Conservation (phyloP, 2,888 invertebrate genomes). For the Macrophya annulata region DNA sequence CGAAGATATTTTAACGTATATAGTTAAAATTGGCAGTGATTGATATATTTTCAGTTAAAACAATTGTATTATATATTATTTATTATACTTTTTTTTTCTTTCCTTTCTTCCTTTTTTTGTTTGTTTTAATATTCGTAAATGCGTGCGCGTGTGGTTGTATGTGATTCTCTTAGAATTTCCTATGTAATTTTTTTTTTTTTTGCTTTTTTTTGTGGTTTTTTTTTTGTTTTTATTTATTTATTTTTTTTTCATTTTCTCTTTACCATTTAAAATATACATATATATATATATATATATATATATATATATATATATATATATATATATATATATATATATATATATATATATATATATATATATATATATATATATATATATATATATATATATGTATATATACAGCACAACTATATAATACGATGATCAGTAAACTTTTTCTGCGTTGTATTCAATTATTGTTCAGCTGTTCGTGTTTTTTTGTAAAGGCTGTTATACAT, state of each 20-base stretch:
- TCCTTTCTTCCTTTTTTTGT: not conserved
- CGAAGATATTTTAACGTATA: slow-evolving; percentile 36
- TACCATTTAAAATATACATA: not conserved
- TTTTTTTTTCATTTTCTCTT: not conserved
- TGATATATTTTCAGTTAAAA: slow-evolving; percentile 20
- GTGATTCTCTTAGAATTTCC: slow-evolving; percentile 6
- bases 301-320: not conserved
- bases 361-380: too few species aligned
- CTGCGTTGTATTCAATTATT: slow-evolving; percentile 56
- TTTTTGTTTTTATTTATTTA: not conserved
- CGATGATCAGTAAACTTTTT: slow-evolving; percentile 4
- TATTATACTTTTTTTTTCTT: not conserved
- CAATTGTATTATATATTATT: slow-evolving; percentile 16
- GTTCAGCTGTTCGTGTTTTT: slow-evolving; percentile 55
- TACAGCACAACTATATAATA: not conserved
- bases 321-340: too few species aligned
- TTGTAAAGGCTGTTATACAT: slow-evolving; percentile 36
- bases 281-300: too few species aligned
- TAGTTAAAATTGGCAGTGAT: slow-evolving; percentile 47
- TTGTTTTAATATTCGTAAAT: not conserved
- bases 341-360: too few species aligned
- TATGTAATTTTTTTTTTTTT: not conserved
- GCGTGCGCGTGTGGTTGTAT: not conserved
- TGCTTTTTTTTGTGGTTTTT: too few species aligned
- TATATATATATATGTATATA: slow-evolving; percentile 8